A percentile compares a stretch with the other conserved stretches of the same genome.
These are phyloP conservation scores for Zaprionus lineosus DNA, from an alignment of 2,888 invertebrate genomes.

Conservation along the genomic window DNA sequence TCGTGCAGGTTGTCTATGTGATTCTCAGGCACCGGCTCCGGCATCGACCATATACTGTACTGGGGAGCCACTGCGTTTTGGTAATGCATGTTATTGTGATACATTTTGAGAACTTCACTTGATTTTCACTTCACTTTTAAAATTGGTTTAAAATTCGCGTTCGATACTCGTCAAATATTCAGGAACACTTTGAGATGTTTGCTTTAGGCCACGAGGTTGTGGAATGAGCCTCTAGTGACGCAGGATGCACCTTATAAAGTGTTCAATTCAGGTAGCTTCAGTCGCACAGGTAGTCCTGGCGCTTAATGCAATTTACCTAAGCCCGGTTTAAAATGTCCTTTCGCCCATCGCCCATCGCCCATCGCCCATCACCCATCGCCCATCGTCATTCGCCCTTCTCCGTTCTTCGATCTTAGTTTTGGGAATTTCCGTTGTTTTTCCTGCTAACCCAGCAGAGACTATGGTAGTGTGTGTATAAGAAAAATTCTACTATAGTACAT, in stretches of 20 bases:
- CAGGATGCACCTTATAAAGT: neutral
- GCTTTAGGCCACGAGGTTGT: slow-evolving; percentile 9
- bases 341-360: too few species aligned
- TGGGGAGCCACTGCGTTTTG: slow-evolving; percentile 44
- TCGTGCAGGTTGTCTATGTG: slow-evolving; percentile 61
- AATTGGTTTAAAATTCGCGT: too few species aligned
- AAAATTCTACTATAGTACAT: too few species aligned
- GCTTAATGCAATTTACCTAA: neutral
- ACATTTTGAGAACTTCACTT: slow-evolving; percentile 21
- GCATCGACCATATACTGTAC: too few species aligned
- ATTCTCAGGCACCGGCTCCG: slow-evolving; percentile 34
- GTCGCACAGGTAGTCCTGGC: neutral
- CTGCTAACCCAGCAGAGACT: too few species aligned
- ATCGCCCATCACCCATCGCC: too few species aligned
- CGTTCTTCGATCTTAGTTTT: too few species aligned
- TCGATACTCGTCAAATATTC: too few species aligned
- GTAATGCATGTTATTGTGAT: slow-evolving; percentile 45
- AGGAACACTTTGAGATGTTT: slow-evolving; percentile 19
- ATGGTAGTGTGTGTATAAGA: too few species aligned
- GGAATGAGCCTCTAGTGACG: slow-evolving; percentile 18
- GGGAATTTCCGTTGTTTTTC: too few species aligned
- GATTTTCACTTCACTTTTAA: neutral
- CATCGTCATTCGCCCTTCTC: too few species aligned
- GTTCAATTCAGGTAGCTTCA: neutral
- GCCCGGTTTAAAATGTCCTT: neutral